Conservation (phyloP, 2,113 vertebrate genomes). For the Bubo scandiacus region DNA sequence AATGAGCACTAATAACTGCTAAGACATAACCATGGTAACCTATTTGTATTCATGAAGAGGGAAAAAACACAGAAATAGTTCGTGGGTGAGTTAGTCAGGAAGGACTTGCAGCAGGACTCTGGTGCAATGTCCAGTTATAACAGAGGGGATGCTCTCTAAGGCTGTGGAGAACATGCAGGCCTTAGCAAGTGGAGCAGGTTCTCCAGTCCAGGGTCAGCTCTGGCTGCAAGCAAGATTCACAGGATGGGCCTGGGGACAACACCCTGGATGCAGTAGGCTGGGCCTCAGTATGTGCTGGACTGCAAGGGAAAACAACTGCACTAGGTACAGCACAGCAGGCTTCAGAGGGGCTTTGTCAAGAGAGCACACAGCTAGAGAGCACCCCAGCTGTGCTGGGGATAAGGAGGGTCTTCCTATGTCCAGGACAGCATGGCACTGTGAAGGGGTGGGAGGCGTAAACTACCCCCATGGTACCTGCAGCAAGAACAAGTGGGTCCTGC, state of each 20-base stretch:
- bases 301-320: background rate
- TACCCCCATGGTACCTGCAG: rapidly evolving
- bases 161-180: background rate
- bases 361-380: background rate
- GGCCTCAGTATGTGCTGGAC: background rate
- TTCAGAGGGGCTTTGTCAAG: background rate
- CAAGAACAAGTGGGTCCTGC: background rate
- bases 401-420: background rate
- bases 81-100: background rate
- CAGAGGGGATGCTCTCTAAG: rapidly evolving
- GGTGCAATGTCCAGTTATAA: background rate
- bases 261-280: background rate
- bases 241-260: rapidly evolving
- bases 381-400: background rate
- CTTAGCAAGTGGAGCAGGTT: background rate
- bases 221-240: background rate
- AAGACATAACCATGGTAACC: background rate
- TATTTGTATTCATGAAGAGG: background rate
- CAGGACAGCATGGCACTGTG: background rate
- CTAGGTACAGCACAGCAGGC: background rate
- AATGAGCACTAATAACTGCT: background rate
- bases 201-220: background rate
- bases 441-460: background rate
- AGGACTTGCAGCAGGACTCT: background rate
- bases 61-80: background rate